Conservation (phyloP, 2,113 vertebrate species). For the Channa maculata region DNA sequence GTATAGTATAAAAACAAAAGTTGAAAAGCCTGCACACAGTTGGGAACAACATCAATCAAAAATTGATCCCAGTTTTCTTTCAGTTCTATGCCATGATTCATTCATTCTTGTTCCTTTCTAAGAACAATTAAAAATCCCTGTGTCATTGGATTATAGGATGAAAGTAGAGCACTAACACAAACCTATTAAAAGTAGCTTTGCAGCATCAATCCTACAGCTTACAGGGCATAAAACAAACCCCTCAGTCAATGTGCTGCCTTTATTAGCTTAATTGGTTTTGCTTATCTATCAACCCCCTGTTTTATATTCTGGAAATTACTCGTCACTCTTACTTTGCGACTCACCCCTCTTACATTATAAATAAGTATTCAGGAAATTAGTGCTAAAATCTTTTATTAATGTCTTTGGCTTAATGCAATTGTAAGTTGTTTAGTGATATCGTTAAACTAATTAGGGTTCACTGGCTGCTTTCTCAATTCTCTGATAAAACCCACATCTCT, state of each 20-base stretch:
- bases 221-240: conserved; percentile 3
- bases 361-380: neutral
- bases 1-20: neutral
- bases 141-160: neutral
- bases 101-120: neutral
- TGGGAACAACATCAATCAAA: neutral
- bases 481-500: neutral
- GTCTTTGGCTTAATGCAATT: neutral
- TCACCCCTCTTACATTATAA: neutral
- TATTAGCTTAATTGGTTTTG: conserved; percentile 5
- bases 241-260: neutral
- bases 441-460: neutral
- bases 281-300: conserved; percentile 14
- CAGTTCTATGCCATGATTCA: neutral
- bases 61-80: neutral
- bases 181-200: neutral
- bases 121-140: neutral
- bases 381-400: neutral
- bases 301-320: conserved; percentile 6
- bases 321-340: neutral
- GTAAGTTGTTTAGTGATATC: conserved; percentile 10
- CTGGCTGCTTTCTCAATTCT: no score
- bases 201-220: neutral
- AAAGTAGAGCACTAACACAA: neutral
- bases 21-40: neutral